Conservation (phyloP, 2,888 invertebrate genomes). For the Apamea epomidion region DNA sequence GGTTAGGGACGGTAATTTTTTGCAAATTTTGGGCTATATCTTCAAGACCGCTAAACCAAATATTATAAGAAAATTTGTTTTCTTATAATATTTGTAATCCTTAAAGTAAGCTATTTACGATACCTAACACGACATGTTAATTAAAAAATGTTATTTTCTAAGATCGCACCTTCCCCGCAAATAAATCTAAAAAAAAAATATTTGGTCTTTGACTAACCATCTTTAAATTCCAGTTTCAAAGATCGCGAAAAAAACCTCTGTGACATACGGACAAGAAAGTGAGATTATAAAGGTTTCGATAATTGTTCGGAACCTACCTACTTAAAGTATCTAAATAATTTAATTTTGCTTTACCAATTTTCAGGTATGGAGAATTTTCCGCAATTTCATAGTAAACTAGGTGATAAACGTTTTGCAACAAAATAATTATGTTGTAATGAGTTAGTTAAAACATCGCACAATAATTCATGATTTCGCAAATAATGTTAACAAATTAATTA, state of each 20-base stretch:
- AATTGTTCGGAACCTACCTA: neutral
- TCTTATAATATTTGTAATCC: neutral
- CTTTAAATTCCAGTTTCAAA: neutral
- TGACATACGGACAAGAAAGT: neutral
- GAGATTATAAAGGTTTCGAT: neutral
- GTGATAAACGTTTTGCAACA: neutral
- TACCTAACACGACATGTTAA: neutral
- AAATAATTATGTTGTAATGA: constrained; percentile 4
- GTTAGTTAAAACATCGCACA: neutral
- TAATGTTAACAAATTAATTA: neutral
- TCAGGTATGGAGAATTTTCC: neutral
- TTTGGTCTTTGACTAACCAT: neutral
- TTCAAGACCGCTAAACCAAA: too few relatives aligned
- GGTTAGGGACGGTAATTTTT: too few relatives aligned
- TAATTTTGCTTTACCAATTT: neutral
- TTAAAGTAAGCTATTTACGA: neutral
- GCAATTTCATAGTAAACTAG: neutral
- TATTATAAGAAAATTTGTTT: too few relatives aligned
- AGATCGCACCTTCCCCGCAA: too few relatives aligned
- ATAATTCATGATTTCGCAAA: neutral
- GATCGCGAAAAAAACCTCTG: neutral
- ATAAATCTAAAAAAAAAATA: neutral
- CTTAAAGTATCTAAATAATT: neutral
- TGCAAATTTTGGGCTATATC: too few relatives aligned
- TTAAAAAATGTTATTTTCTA: neutral